Conservation (phyloP, 2,888 invertebrate genomes). For the Oegoconia quadripuncta region DNA sequence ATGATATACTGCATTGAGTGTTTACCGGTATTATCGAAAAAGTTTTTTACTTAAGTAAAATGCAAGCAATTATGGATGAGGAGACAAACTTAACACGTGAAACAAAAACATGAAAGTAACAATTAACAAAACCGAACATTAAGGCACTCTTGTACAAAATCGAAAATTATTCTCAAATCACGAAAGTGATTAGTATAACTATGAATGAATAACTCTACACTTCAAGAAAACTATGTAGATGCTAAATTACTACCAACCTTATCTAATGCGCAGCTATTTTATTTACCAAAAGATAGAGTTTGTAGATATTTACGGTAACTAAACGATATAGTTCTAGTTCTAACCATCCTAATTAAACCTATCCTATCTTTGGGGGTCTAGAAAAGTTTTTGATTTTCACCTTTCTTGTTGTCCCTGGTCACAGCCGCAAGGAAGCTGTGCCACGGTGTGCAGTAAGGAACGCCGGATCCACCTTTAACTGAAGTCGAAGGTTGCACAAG, state of each 20-base stretch:
- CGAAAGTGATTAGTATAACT: too few species aligned
- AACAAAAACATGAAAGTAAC: constrained; percentile 48
- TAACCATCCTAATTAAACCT: constrained; percentile 35
- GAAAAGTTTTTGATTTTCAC: constrained; percentile 32
- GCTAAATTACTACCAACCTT: not conserved
- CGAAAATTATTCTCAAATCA: not conserved
- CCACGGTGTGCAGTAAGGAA: too few species aligned
- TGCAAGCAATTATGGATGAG: constrained; percentile 7
- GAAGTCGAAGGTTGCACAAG: too few species aligned
- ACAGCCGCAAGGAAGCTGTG: too few species aligned
- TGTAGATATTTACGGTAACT: not conserved
- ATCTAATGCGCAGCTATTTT: too few species aligned
- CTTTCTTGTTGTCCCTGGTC: constrained; percentile 19
- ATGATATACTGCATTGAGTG: not conserved
- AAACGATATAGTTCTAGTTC: not conserved
- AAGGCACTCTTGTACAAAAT: constrained; percentile 50
- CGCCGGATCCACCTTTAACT: too few species aligned
- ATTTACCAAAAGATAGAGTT: not conserved
- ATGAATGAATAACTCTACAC: too few species aligned
- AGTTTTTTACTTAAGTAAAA: constrained; percentile 20
- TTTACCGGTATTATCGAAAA: not conserved
- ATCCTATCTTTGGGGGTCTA: constrained; percentile 57
- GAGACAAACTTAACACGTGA: constrained; percentile 32
- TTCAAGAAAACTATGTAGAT: not conserved
- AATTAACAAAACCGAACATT: constrained; percentile 67